Base-by-base conservation (phyloP, 2,888 invertebrate species). In the Pollenia labialis region DNA sequence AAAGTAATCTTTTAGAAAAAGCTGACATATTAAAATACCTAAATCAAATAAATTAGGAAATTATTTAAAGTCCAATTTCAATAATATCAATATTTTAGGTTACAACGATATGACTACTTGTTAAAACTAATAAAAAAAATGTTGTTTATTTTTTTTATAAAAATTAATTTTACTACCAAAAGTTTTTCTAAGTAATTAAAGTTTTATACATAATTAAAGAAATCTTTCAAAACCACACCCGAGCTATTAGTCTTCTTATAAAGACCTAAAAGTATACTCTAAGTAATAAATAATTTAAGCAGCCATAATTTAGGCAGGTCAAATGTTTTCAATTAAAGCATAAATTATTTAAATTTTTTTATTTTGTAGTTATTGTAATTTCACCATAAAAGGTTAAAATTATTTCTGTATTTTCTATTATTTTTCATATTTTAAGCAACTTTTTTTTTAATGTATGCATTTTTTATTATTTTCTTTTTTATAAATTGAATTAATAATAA, bases 261-360 rank as follows among this genome's bases (percentile, higher is more conserved):
- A n/a, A 40, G 16, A 1, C 77, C 66, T 58, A 68, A 77, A 77
- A 77, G 56, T 56, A 77, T 56, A 56, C 58, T 68, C 32, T 56
- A 9, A 68, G 42, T 18, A 40, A 6, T 40, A 10, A 0, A 48
- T 62, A 8, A 11, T 11, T 58, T 9, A 52, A 18, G 14, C 16
- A 40, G 46, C 69, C 69, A 42, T 52, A 46, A 42, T 7, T 69
- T 16, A 18, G 44, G 44, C 64, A 64, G 32, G 32, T 32, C 32
- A 32, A 32, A 32, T 32, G 32, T 32, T 32, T 32, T 32, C 32
- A 32, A 32, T 32, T 32, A 32, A 32, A 6, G 1, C 32, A 6
- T 32, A 6, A 6, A 32, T 32, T 32, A 32, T 32, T 32, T 32
- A 32, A 32, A 32, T 32, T 0, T 1, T 6, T 32, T 32, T 32